Conservation (phyloP, 2,113 vertebrate species). For the Ceuthmochares aereus region DNA sequence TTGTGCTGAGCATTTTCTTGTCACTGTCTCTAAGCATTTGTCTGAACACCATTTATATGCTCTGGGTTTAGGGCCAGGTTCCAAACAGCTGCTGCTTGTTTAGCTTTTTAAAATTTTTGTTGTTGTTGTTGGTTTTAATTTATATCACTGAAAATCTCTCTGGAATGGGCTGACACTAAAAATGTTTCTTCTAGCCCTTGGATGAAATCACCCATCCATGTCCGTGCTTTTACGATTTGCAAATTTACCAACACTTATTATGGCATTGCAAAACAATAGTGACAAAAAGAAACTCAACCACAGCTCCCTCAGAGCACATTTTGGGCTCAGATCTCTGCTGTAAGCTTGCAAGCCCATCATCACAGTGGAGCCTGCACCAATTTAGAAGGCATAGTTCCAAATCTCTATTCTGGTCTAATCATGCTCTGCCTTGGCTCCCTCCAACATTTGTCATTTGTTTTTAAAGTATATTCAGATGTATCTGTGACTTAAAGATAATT, state of each 20-base stretch:
- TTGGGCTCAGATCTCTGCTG: background rate
- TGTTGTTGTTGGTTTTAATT: background rate
- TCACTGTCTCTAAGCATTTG: background rate
- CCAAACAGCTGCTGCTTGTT: constrained; percentile 60
- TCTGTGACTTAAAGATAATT: background rate
- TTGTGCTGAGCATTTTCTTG: background rate
- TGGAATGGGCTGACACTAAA: constrained; percentile 14
- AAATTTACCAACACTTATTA: background rate
- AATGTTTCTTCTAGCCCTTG: background rate
- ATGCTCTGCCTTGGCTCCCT: background rate
- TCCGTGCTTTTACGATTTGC: background rate
- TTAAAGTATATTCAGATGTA: background rate
- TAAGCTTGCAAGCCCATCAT: background rate
- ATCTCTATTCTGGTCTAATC: background rate
- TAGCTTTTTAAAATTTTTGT: background rate
- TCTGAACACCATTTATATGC: constrained; percentile 11
- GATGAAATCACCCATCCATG: background rate
- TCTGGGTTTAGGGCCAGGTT: background rate
- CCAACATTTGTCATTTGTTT: background rate
- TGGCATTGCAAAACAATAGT: constrained; percentile 22
- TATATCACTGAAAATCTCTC: background rate
- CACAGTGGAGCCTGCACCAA: background rate
- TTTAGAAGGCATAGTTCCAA: background rate
- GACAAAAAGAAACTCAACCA: constrained; percentile 11
- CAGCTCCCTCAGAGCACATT: constrained; percentile 10